phyloP scores from a whole-genome alignment of 1,140 invertebrate species.

The Leptestheria dahalacensis region DNA sequence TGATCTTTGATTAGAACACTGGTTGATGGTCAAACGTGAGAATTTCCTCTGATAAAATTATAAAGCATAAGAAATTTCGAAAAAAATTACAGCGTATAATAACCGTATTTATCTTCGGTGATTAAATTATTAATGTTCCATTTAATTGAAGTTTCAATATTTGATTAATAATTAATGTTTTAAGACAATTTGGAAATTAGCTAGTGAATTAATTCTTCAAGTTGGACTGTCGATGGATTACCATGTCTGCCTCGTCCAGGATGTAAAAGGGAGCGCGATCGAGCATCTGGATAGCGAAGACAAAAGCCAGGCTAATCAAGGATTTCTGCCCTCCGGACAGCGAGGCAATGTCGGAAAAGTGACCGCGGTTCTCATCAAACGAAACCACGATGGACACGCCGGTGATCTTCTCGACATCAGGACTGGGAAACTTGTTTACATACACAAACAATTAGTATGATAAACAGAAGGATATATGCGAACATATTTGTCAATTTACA shows the following conservation, averaged over 20 bases:
- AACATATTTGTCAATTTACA: background rate
- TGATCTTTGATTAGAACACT: background rate
- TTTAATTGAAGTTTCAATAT: too few species aligned
- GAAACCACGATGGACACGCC: background rate
- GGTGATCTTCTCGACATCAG: background rate
- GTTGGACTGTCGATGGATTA: background rate
- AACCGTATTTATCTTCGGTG: too few species aligned
- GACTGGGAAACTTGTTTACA: background rate
- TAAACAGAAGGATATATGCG: too few species aligned
- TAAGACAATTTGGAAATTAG: background rate
- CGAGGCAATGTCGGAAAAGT: background rate
- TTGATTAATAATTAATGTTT: too few species aligned
- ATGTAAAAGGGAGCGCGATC: constrained; percentile 3
- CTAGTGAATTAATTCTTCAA: background rate
- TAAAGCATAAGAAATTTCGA: too few species aligned
- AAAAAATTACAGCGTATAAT: too few species aligned
- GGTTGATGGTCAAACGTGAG: background rate
- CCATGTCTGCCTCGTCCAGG: constrained; percentile 9
- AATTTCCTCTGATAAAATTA: background rate
- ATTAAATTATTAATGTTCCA: too few species aligned
- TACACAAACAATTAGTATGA: too few species aligned
- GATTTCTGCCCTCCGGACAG: constrained; percentile 4
- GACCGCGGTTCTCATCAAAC: background rate
- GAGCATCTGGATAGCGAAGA: constrained; percentile 3
- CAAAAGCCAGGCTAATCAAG: background rate